Base-by-base conservation (phyloP, 2,888 invertebrate species). In the Furcula furcula region DNA sequence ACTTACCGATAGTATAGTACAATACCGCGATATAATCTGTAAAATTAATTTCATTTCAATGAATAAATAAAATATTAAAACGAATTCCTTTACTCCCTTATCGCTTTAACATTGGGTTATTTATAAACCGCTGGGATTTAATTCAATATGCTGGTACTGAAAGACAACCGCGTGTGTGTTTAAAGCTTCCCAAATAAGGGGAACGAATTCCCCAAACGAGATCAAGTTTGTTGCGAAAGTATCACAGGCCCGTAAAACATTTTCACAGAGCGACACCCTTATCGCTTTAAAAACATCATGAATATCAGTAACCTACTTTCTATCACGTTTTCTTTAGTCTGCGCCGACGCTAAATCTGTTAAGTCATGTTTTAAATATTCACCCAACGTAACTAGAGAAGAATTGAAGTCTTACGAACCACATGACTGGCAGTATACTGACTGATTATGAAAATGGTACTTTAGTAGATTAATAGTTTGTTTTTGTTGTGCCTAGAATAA, bases 261-360 rank as follows among this genome's bases (percentile, higher is more conserved):
- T 55, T 56, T 40, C 41, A 29, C 31, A 31, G 31, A 29, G 26
- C 27, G 31, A 25, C 30, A 31, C 40, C 34, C 46, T 56, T 49
- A 56, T 52, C 56, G 41, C n/a, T 55, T 55, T 44, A 34, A 34
- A 49, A 56, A 49, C 44, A 46, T 52, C 40, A 48, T 55, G 46
- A 43, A 37, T 46, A 49, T 55, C 46, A 46, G 42, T 32, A 40
- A 37, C 46, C 41, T 46, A 39, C 36, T 41, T 46, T 40, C 46
- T 43, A 38, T 34, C 36, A 27, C 39, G 43, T 40, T 46, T 26
- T 34, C 28, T 18, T 27, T 18, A 18, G 16, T 26, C 14, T 26
- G 4, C 14, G n/a, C 14, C 10, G 21, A 14, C n/a, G 26, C 2
- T 13, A 14, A 13, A 26, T 14, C 13, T 23, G 23, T 12, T 9